Base-by-base conservation (phyloP, 2,113 vertebrate genomes). In the Piaya cayana region DNA sequence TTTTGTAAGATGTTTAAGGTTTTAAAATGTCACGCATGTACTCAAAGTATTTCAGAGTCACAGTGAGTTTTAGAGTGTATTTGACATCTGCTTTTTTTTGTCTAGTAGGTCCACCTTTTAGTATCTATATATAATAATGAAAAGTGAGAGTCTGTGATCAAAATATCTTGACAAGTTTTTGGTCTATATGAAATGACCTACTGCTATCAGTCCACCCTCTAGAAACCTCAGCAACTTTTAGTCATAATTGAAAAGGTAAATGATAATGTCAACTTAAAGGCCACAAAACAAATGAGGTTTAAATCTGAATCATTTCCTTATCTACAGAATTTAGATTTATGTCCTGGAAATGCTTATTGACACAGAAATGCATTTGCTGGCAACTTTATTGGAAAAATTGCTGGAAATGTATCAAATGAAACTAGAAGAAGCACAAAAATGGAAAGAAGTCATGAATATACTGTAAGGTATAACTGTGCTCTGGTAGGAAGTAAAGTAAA, bases 201-300 rank as follows among this genome's bases (percentile, higher is more conserved):
- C 37, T 95, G 64, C n/a, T 95, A 91, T 90, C 89, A 88, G 22
- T 16, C 6, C 9, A 69, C 70, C 82, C 88, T 94, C 84, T 93
- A 91, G 81, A 89, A 91, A 90, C 63, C 37, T 82, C 26, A 76
- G 60, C 67, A 88, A 94, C 93, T 93, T 82, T 96, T 92, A 94
- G 18, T 50, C 37, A 25, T 96, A 93, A 92, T 76, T 90, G 91
- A 92, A 95, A 92, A 65, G 22, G 45, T 91, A 95, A 91, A 85
- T 92, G 87, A 69, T 89, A 95, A 85, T 90, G 91, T 91, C 90
- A 94, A 55, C 72, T 95, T 70, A 93, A 70, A 78, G 47, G 52
- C 52, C 5, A 0, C 67, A 56, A 39, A 92, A 87, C 71, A 95
- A 96, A 96, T 92, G 67, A 91, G 45, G 52, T 71, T 95, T 90